Base-by-base conservation (phyloP, 53 echinoderm and acorn worm genomes). In the Stichopus horrens region DNA sequence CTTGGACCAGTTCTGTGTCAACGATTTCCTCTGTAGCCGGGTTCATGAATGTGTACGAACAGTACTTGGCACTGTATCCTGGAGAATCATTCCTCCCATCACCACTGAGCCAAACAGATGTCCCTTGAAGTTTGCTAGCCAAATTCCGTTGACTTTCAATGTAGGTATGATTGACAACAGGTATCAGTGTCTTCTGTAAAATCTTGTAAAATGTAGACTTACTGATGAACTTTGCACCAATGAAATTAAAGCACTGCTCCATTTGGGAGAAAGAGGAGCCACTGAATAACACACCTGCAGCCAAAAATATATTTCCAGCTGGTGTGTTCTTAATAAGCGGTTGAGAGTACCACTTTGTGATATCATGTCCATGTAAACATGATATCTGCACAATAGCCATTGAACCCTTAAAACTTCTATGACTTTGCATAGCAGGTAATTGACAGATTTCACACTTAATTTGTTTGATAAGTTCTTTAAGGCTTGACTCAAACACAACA, bases 51-150 rank as follows among this genome's bases (percentile, higher is more conserved):
- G 91, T 91, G 21, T 89, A 91, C 6, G 88, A 78, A 53, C 88
- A 83, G 7, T 6, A 88, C 19, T 91, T 91, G 0, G 91, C 91
- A 66, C 21, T 89, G 22, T 83, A 89, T 5, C 88, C 91, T 4
- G 91, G 91, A 18, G 83, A 88, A 63, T 91, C 89, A 54, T 88
- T 88, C 57, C 89, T 76, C 0, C 91, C 89, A 22, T 91, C 91
- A 23, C 91, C 91, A 53, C 86, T 86, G 22, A 90, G 86, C 14
- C 57, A 67, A 4, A 90, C 37, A 18, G 7, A 14, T 16, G 76
- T 11, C 5, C 67, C 65, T 8, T 54, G 21, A 1, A 79, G 71
- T 87, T 79, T 54, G 13, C 57, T 55, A 5, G 77, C 63, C 6
- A 73, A 9, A 21, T 86, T 21, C 11, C 55, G 18, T 14, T 86